Conservation (phyloP, 2,797 vertebrate species). For the Heliangelus exortis region DNA sequence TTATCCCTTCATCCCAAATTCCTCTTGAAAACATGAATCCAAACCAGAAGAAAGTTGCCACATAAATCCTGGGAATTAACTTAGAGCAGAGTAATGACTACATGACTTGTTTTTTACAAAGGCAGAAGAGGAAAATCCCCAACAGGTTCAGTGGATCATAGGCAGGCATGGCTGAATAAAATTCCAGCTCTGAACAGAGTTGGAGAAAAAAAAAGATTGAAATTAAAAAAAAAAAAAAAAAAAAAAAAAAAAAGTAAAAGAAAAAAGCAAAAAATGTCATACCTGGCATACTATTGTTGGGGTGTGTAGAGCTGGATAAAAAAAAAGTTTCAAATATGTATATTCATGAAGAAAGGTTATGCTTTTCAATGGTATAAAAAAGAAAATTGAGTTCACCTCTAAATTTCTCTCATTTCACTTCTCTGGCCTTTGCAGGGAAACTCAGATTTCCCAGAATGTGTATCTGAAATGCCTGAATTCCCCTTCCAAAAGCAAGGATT, state of each 20-base stretch:
- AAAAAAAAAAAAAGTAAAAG: too few species aligned
- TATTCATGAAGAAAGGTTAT: not conserved
- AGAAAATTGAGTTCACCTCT: accelerated
- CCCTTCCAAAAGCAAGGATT: not conserved
- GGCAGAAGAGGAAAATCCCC: not conserved
- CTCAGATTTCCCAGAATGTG: not conserved
- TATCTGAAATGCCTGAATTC: not conserved
- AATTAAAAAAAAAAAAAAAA: too few species aligned
- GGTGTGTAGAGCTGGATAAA: not conserved
- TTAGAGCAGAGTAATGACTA: not conserved
- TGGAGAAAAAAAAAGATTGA: not conserved
- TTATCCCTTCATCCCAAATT: not conserved
- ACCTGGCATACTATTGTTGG: not conserved
- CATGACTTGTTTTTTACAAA: not conserved
- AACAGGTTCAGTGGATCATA: not conserved
- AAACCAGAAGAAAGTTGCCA: not conserved
- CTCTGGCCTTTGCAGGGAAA: not conserved
- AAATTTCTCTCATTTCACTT: not conserved
- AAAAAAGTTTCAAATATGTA: not conserved
- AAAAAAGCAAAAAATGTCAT: not conserved
- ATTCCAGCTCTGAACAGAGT: not conserved
- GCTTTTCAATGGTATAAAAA: not conserved
- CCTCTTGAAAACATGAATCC: not conserved
- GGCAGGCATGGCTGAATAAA: not conserved
- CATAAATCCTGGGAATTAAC: not conserved